These are phyloP conservation scores for Ornithoptera priamus DNA, from an alignment of 2,888 invertebrate genomes.

Conservation along the genomic window DNA sequence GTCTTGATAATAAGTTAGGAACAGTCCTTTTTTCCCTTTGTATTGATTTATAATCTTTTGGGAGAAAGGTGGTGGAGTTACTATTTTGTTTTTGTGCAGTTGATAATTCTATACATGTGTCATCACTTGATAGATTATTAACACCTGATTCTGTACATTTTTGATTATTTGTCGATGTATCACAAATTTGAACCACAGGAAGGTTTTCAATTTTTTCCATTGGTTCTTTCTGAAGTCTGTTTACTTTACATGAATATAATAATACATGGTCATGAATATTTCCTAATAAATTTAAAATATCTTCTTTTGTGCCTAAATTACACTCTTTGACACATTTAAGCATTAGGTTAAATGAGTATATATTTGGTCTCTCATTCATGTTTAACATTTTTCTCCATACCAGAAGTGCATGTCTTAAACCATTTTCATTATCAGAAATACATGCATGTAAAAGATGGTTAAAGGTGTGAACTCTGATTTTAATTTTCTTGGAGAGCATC, in stretches of 20 bases:
- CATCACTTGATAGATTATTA: not conserved
- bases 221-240: conserved; percentile 37
- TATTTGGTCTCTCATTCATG: conserved; percentile 82
- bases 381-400: conserved; percentile 92
- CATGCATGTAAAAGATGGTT: conserved; percentile 92
- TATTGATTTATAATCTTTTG: conserved; percentile 28
- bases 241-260: conserved; percentile 32
- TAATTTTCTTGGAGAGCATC: conserved; percentile 84
- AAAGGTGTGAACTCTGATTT: conserved; percentile 84
- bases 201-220: conserved; percentile 5
- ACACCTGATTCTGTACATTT: not conserved
- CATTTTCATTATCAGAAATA: conserved; percentile 87
- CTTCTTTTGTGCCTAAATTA: conserved; percentile 84
- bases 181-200: not conserved
- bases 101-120: conserved; percentile 28
- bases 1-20: conserved; percentile 84
- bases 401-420: conserved; percentile 89
- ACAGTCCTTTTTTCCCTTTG: conserved; percentile 47
- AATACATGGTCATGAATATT: conserved; percentile 49
- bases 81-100: conserved; percentile 33
- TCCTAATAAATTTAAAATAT: conserved; percentile 76
- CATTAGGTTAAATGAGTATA: conserved; percentile 90
- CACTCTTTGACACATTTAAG: conserved; percentile 90
- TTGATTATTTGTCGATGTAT: not conserved
- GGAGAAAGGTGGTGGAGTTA: conserved; percentile 26